Evolutionary conservation across 2,113 vertebrate species (phyloP), one percentile per base, ranked within the genome.

Genomic region (Callopanchax toddi): DNA sequence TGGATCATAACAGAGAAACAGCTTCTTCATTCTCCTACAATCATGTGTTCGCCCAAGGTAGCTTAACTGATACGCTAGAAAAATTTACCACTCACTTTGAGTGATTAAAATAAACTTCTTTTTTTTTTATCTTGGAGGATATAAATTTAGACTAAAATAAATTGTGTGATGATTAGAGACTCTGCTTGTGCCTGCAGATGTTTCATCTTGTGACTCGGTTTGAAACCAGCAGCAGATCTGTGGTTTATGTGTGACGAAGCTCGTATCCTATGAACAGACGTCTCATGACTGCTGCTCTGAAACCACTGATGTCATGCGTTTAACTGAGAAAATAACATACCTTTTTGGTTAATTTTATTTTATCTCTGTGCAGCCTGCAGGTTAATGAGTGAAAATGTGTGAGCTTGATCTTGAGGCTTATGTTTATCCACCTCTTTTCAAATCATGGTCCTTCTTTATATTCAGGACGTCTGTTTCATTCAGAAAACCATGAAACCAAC

Each of bases 161-260:
- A 59, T 57, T 75, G 83, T 67, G 64, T 81, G 82, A 78, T 72
- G 63, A 17, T n/a, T 11, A 72, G 4, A 25, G 15, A 29, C 53
- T 12, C 20, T 43, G 23, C 49, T 63, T 51, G 49, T 52, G 53
- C 52, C 37, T 21, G 37, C 29, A 64, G 76, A 67, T 68, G 43
- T 32, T 56, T 67, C 18, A 43, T 80, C 81, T 78, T 81, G 76
- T 84, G 81, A 82, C 49, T 10, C 0, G 15, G n/a, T 20, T 77
- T 10, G 45, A 76, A 82, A 74, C 22, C 67, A 69, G 29, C 56
- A 54, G 23, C 57, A 23, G 39, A 17, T 40, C 26, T 43, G 60
- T 32, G 34, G 53, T 59, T 26, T 63, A 18, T n/a, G 61, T 58
- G 48, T 1, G 50, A 65, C 21, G 29, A 60, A 42, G 11, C 50